Conservation (phyloP, 1,140 invertebrate species). For the Drosophila jambulina region DNA sequence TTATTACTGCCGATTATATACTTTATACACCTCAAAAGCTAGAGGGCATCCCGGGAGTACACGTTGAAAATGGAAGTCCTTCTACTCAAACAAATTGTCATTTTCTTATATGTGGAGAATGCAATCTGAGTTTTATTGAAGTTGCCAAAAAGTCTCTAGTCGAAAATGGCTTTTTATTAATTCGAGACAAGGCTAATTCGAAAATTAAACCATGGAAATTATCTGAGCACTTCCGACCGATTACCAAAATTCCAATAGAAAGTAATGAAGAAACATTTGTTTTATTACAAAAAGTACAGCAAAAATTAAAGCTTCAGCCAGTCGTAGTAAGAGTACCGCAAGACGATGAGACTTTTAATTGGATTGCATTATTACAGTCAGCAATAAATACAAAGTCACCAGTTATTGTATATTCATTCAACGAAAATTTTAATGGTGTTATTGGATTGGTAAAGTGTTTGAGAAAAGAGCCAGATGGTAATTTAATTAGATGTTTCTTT, state of each 20-base stretch:
- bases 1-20: constrained; percentile 86
- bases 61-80: constrained; percentile 88
- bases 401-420: constrained; percentile 87
- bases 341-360: constrained; percentile 85
- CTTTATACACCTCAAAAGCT: constrained; percentile 86
- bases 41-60: constrained; percentile 86
- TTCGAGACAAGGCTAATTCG: constrained; percentile 79
- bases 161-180: constrained; percentile 86
- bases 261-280: constrained; percentile 71
- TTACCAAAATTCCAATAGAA: constrained; percentile 71
- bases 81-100: constrained; percentile 86
- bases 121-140: constrained; percentile 31
- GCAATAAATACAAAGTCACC: constrained; percentile 85
- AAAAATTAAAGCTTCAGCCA: constrained; percentile 56
- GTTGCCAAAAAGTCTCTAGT: constrained; percentile 68
- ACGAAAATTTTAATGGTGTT: constrained; percentile 90
- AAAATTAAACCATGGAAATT: constrained; percentile 48
- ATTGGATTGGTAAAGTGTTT: constrained; percentile 93
- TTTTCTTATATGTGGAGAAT: constrained; percentile 86
- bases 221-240: constrained; percentile 56
- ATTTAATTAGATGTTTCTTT: constrained; percentile 87
- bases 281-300: constrained; percentile 78
- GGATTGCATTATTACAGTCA: constrained; percentile 87
- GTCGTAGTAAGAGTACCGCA: constrained; percentile 71
- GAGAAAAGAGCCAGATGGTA: constrained; percentile 89